Conservation (phyloP, 1,140 invertebrate genomes). For the Bombus confusus region DNA sequence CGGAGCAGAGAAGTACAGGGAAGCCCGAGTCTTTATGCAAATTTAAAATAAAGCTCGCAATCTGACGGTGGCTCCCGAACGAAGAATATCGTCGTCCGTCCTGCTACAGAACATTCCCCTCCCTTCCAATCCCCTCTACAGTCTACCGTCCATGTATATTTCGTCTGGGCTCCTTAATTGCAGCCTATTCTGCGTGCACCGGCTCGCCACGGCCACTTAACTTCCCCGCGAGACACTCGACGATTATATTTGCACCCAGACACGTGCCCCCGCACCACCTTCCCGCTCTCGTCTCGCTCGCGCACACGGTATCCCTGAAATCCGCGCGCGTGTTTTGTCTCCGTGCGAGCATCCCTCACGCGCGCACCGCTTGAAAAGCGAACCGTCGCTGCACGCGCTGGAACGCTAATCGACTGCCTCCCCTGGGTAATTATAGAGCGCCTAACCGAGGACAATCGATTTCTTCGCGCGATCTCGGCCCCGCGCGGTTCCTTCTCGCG, state of each 20-base stretch:
- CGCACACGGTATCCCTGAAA: background rate
- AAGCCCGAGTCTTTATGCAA: conserved; percentile 44
- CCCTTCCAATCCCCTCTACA: background rate
- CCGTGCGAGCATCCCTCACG: conserved; percentile 1
- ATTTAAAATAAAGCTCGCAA: conserved; percentile 59
- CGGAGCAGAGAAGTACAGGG: background rate
- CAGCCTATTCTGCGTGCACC: conserved; percentile 60
- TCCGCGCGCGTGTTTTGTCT: conserved; percentile 6
- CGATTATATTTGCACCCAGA: conserved; percentile 68
- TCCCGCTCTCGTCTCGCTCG: background rate
- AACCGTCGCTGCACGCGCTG: background rate
- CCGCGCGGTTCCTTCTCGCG: background rate
- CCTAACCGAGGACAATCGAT: background rate
- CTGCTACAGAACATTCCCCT: background rate
- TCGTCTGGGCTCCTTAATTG: conserved; percentile 68
- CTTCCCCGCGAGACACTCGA: conserved; percentile 62
- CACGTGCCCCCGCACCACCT: conserved; percentile 41
- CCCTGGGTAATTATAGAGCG: background rate
- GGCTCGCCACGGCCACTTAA: conserved; percentile 66
- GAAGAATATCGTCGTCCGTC: conserved; percentile 35
- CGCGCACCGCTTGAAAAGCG: background rate
- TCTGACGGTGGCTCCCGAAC: conserved; percentile 36
- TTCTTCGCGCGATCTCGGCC: background rate
- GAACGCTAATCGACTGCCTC: conserved; percentile 9
- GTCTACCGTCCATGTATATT: conserved; percentile 32